Percentiles rank a stretch among this genome's conserved stretches.
These are phyloP conservation scores for Chlamydotis undulata DNA, from an alignment of 2,113 vertebrate species.

Conservation along the genomic window DNA sequence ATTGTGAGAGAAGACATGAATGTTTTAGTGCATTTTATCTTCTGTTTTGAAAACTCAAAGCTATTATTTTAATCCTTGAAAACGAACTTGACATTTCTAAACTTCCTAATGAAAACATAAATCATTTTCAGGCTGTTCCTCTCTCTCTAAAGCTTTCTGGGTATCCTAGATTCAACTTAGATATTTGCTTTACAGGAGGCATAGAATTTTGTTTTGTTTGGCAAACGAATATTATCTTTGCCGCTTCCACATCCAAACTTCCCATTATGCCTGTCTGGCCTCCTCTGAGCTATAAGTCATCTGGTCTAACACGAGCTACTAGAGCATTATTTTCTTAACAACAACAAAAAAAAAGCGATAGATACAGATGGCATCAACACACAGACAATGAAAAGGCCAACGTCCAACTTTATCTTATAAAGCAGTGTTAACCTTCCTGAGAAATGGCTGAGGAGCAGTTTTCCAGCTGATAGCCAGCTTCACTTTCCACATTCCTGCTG, in stretches of 20 bases:
- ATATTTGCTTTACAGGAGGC: not conserved
- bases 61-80: not conserved
- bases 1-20: not conserved
- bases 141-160: not conserved
- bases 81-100: not conserved
- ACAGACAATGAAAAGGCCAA: not conserved
- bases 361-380: not conserved
- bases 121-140: not conserved
- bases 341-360: too few relatives aligned
- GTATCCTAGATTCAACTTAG: not conserved
- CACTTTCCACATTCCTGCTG: not conserved
- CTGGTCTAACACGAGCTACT: not conserved
- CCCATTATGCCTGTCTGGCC: not conserved
- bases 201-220: not conserved
- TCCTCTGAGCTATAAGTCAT: not conserved
- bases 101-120: not conserved
- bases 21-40: not conserved
- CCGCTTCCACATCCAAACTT: not conserved
- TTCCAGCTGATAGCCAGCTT: not conserved
- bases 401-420: not conserved
- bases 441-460: not conserved
- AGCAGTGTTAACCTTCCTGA: not conserved
- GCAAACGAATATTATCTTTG: not conserved
- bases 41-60: not conserved
- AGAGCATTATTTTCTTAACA: not conserved